Evolutionary conservation across 2,888 invertebrate genomes (phyloP), one percentile per base, ranked within the genome.

Genomic region (Latrodectus hesperus): DNA sequence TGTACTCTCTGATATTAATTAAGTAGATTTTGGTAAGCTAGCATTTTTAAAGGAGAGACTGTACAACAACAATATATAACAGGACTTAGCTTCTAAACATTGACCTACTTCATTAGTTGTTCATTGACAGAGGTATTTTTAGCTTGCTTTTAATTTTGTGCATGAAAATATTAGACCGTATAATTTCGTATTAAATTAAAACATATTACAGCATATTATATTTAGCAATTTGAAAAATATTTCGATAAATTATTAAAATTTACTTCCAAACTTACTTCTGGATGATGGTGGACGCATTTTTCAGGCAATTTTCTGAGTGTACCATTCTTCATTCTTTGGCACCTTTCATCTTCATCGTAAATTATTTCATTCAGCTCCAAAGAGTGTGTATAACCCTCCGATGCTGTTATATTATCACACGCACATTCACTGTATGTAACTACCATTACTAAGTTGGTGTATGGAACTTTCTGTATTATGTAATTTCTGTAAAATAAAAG

Each of bases 391-490:
- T 71, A 65, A 38, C 70, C 22, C 17, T 82, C 82, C 55, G 74
- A 52, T 52, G 60, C n/a, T 68, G 74, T 68, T 53, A 51, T 75
- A 38, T 82, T 81, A 77, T 79, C 77, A 70, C 90, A 90, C 26
- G 83, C 72, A 72, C 90, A 90, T n/a, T 79, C 70, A 26, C 87
- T 89, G 71, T 90, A 84, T 49, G 88, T 88, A 16, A 89, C 90
- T 17, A 90, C n/a, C 85, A 90, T 85, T 55, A 90, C 74, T 49
- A 90, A 75, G 76, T 90, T 90, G 53, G 90, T 90, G 73, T 89
- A 87, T 9, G 90, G 89, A 68, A 90, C 89, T 51, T 77, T 84
- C 73, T 90, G 90, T 9, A 90, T 86, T 12, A 90, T 89, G 73
- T 84, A 90, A 38, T 86, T 78, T 60, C 90, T 90, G 38, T 38